These are phyloP conservation scores for Lacanobia wlatinum DNA, from an alignment of 2,888 invertebrate species.

Conservation along the genomic window DNA sequence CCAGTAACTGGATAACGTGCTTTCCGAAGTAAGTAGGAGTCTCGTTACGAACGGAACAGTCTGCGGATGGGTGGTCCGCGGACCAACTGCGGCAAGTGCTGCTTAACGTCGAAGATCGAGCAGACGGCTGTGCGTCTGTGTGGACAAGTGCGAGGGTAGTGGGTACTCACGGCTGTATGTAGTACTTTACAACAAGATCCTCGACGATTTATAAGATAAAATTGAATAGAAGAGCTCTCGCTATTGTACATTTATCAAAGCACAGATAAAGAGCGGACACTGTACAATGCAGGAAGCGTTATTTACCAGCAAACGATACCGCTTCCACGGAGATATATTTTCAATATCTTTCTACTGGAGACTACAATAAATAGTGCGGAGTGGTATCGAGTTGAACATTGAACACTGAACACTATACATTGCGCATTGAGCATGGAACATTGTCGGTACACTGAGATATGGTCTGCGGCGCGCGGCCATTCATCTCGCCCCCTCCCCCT, in stretches of 20 bases:
- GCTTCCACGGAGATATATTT: constrained; percentile 31
- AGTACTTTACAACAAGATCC: not conserved
- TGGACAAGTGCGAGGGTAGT: not conserved
- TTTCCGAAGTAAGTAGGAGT: no score
- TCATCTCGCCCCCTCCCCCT: not conserved
- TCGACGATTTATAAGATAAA: not conserved
- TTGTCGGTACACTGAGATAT: constrained; percentile 20
- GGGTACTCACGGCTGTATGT: no score
- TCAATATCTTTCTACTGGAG: constrained; percentile 33
- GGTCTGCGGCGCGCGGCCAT: constrained; percentile 17
- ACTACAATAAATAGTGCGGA: constrained; percentile 35
- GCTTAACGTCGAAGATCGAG: no score
- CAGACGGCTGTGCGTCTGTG: no score
- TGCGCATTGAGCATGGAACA: constrained; percentile 15
- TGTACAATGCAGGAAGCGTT: constrained; percentile 8
- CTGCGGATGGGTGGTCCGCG: no score
- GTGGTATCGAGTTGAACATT: constrained; percentile 14
- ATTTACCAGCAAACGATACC: constrained; percentile 28
- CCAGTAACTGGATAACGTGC: no score
- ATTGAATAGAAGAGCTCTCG: not conserved
- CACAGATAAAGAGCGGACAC: constrained; percentile 9
- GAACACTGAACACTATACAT: constrained; percentile 8
- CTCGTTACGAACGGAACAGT: no score
- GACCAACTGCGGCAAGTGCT: no score
- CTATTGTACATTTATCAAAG: constrained; percentile 4